Percentiles rank a stretch among this genome's conserved stretches.
phyloP scores from a whole-genome alignment of 1,140 invertebrate species.

The Drosophila ficusphila region DNA sequence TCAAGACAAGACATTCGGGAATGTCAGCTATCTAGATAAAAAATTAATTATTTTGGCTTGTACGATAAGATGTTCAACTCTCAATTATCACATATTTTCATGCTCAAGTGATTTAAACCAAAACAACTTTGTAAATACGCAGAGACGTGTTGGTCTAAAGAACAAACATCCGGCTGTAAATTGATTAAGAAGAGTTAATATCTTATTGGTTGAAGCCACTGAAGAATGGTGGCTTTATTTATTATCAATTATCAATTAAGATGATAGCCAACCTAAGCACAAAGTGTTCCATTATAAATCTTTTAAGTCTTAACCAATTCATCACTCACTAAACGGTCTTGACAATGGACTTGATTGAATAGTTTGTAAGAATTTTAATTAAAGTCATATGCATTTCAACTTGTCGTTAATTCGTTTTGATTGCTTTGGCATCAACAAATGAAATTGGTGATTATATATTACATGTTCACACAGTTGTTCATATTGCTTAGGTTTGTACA shows the following conservation, averaged over 20 bases:
- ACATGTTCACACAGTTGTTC: conserved; percentile 7
- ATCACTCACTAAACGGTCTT: conserved; percentile 1
- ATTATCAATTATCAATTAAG: background rate
- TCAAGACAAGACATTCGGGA: background rate
- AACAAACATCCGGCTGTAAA: conserved; percentile 1
- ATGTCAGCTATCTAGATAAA: conserved; percentile 37
- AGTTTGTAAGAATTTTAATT: conserved; percentile 24
- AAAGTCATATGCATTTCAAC: conserved; percentile 29
- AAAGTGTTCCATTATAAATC: too few species aligned
- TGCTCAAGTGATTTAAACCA: background rate
- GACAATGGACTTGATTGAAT: conserved; percentile 25
- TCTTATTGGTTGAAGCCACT: too few species aligned
- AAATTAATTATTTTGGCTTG: conserved; percentile 25
- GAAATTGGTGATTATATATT: conserved; percentile 16
- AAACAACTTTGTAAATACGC: conserved; percentile 15
- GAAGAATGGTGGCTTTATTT: background rate
- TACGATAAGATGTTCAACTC: conserved; percentile 8
- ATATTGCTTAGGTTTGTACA: conserved; percentile 25
- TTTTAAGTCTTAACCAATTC: background rate
- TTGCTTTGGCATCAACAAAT: conserved; percentile 12
- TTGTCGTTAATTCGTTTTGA: conserved; percentile 46
- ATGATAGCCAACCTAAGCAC: too few species aligned
- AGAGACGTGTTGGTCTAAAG: background rate
- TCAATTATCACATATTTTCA: conserved; percentile 11
- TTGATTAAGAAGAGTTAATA: background rate